These are phyloP conservation scores for Cirrhinus mrigala DNA, from an alignment of 2,797 vertebrate species.

Conservation along the genomic window DNA sequence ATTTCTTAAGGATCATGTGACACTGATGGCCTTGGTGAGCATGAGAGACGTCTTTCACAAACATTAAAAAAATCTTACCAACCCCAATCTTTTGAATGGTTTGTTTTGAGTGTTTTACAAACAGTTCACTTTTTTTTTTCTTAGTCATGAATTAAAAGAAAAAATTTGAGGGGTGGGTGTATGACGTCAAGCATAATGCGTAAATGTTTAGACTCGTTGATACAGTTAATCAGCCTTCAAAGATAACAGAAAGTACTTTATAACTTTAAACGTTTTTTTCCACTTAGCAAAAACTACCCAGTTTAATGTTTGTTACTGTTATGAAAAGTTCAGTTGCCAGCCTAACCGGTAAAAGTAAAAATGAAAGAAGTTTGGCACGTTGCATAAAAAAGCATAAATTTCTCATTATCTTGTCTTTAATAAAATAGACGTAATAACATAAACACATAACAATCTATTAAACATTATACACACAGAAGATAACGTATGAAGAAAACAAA, in stretches of 20 bases:
- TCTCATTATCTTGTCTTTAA: background rate
- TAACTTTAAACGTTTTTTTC: background rate
- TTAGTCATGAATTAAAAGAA: too few species aligned
- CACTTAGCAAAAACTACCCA: background rate
- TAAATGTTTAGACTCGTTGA: background rate
- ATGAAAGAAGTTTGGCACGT: background rate
- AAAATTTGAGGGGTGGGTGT: background rate
- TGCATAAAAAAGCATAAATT: background rate
- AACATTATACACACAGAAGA: background rate
- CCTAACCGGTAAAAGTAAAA: background rate
- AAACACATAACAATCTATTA: background rate
- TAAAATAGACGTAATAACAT: background rate
- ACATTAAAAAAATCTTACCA: background rate
- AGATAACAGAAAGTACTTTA: background rate
- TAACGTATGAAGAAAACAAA: background rate
- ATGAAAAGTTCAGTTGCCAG: background rate
- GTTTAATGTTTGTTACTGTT: background rate
- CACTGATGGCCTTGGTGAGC: background rate
- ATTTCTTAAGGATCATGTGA: background rate
- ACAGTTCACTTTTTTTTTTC: background rate
- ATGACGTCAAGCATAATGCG: background rate
- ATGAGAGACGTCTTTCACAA: background rate
- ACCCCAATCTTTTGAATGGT: background rate
- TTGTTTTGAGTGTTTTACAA: background rate
- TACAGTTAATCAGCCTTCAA: constrained; percentile 6